A percentile compares a stretch with the other conserved stretches of the same genome.
These are phyloP conservation scores for Catharus minimus DNA, from an alignment of 2,113 vertebrate genomes.

Conservation along the genomic window DNA sequence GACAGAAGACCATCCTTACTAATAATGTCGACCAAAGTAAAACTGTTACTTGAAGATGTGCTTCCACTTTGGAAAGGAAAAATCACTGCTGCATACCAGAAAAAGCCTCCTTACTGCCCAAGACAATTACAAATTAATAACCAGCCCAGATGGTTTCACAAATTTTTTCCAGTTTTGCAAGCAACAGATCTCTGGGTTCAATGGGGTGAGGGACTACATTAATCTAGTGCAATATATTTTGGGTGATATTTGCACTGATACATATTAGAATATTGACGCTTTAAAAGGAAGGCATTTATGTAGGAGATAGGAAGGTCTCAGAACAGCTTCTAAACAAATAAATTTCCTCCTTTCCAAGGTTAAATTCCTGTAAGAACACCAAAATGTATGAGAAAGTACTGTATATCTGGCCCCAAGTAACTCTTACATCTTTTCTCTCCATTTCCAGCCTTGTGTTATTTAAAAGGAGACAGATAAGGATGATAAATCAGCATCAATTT, in stretches of 20 bases:
- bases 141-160: neutral
- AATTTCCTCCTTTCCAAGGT: neutral
- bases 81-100: neutral
- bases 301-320: neutral
- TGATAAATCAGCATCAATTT: neutral
- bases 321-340: neutral
- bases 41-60: neutral
- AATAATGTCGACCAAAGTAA: neutral
- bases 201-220: neutral
- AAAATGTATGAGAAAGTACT: neutral
- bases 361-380: neutral
- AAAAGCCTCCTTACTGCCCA: neutral
- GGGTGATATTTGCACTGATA: neutral
- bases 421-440: neutral
- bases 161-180: neutral
- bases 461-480: slow-evolving; percentile 8
- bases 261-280: neutral
- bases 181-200: neutral
- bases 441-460: neutral
- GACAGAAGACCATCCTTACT: neutral
- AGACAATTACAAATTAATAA: neutral
- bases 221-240: neutral
- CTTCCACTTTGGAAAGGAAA: neutral
- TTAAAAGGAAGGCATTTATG: neutral
- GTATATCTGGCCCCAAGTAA: neutral